Evolutionary conservation across 64 coral and sea anemone genomes (phyloP).

Genomic region (Montipora cactus): DNA sequence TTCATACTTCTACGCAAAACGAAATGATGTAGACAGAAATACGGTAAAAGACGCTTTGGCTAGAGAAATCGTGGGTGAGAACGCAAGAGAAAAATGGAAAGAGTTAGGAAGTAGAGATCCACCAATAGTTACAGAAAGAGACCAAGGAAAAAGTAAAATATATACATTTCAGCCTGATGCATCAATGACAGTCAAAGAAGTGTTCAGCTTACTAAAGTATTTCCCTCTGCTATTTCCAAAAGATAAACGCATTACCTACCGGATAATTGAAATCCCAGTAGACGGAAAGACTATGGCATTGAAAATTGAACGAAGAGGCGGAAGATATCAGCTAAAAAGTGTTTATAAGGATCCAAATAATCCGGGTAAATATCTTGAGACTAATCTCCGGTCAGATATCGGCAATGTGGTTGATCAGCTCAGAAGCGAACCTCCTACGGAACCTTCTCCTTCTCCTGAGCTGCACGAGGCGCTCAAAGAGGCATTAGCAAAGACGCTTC

Average conservation of each 20-base stretch:
- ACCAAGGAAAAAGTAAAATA: background rate
- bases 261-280: background rate
- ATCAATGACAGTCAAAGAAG: constrained; percentile 22
- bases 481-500: background rate
- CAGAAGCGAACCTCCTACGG: background rate
- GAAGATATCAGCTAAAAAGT: background rate
- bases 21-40: background rate
- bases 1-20: background rate
- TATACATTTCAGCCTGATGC: background rate
- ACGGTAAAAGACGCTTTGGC: background rate
- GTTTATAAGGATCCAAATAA: constrained; percentile 5
- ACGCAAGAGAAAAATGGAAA: background rate
- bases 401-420: background rate
- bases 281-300: constrained; percentile 2
- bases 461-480: background rate
- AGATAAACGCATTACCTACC: background rate
- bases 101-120: background rate
- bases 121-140: background rate
- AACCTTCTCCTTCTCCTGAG: background rate
- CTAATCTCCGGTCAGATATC: background rate
- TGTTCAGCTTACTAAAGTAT: background rate
- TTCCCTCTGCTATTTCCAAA: background rate
- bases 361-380: background rate
- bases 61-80: background rate
- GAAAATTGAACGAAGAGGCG: background rate